Evolutionary conservation across 2,888 invertebrate species (phyloP), one percentile per base, ranked within the genome.

Genomic region (Strigamia crassipes): DNA sequence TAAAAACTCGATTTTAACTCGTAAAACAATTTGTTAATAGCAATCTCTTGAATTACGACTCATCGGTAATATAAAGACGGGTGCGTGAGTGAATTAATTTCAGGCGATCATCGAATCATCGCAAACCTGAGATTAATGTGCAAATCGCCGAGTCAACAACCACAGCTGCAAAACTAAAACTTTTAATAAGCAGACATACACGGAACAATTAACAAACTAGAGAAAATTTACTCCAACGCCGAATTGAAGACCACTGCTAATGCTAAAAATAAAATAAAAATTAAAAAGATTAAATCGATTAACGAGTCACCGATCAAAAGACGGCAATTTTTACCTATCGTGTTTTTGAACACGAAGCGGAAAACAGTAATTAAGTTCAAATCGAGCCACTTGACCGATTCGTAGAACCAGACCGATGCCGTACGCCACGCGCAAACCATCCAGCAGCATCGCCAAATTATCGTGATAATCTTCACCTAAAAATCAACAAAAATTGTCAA

Each of bases 351-450:
- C 91, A 78, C 90, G 89, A 82, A 94, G 86, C 66, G 98, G 98
- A 86, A 94, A 89, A 88, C 95, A 94, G 89, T 98, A 96, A 90
- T 98, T 99, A 81, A 99, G 91, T 90, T 99, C 99, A 82, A 99
- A 90, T 82, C 97, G 91, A n/a, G 96, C 97, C 84, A 93, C 90
- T 84, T 94, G 91, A 84, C 93, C 96, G 82, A 99, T 89, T 84
- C 94, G 92, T 86, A 97, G 90, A 15, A 94, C 95, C 81, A 97
- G 87, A 18, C 97, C 98, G 82, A 92, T 88, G 42, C 99, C 99
- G 85, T 91, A 91, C 3, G 96, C 91, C 86, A 93, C 90, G 82
- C 98, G 86, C 77, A 87, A 85, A 31, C 86, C 85, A 12, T 86
- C 86, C 66, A 86, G 81, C 80, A 89, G 83, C 8, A 85, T 84